These are phyloP conservation scores for Microcebus murinus DNA, from an alignment of 2,113 vertebrate genomes.

Conservation along the genomic window DNA sequence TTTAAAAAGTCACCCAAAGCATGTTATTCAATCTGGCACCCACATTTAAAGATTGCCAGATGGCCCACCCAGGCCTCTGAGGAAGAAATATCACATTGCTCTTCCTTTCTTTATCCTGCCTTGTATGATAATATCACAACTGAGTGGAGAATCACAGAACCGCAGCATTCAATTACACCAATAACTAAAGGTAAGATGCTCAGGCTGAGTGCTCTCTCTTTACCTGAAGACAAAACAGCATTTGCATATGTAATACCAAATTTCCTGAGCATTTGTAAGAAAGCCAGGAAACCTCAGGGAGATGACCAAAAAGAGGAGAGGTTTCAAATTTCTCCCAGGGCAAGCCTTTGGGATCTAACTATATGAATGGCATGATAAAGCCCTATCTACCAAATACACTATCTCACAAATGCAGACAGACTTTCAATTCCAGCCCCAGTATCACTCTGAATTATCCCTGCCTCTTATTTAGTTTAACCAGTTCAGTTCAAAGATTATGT, in stretches of 20 bases:
- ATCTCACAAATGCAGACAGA: neutral
- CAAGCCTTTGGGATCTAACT: neutral
- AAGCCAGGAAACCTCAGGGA: slow-evolving; percentile 40
- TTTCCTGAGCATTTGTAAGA: neutral
- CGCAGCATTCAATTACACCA: neutral
- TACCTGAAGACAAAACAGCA: neutral
- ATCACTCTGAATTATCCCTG: neutral
- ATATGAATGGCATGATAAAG: neutral
- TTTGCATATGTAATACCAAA: neutral
- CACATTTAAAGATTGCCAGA: slow-evolving; percentile 71
- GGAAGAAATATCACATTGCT: slow-evolving; percentile 42
- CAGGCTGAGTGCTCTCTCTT: neutral
- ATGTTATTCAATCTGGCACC: slow-evolving; percentile 66
- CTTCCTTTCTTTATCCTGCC: slow-evolving; percentile 2
- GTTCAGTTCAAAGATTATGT: neutral
- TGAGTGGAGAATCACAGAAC: neutral
- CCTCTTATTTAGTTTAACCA: neutral
- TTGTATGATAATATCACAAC: slow-evolving; percentile 36
- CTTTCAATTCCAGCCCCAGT: neutral
- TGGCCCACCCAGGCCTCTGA: slow-evolving; percentile 56
- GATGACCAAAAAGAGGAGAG: neutral
- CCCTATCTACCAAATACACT: neutral
- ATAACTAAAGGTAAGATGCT: neutral
- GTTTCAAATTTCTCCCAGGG: neutral
- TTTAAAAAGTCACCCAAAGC: slow-evolving; percentile 67